phyloP scores from a whole-genome alignment of 2,797 vertebrate species.

The Parauchenoglanis ngamensis region DNA sequence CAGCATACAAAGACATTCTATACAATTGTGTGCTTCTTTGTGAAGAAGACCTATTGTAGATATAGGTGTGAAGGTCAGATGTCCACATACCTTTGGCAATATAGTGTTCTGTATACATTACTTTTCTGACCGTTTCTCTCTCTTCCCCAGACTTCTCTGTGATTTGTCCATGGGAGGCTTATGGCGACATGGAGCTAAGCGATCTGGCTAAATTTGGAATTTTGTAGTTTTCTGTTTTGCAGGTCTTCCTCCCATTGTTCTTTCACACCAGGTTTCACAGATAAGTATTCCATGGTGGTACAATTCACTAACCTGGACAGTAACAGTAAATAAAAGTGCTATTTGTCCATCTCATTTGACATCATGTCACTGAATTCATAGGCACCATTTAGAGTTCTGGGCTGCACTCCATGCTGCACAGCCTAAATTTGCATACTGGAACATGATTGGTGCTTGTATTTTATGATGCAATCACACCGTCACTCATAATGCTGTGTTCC shows the following conservation, averaged over 20 bases:
- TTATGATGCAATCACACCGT: neutral
- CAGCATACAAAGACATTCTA: neutral
- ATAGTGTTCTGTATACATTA: neutral
- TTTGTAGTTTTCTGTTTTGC: constrained; percentile 53
- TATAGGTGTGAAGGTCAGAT: neutral
- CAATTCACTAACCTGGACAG: neutral
- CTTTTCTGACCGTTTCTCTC: neutral
- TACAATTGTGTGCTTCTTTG: neutral
- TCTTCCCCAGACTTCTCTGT: constrained; percentile 67
- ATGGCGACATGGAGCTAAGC: constrained; percentile 70
- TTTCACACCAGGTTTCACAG: neutral
- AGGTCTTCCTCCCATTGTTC: neutral
- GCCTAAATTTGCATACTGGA: neutral
- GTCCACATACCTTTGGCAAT: neutral
- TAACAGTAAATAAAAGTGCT: neutral
- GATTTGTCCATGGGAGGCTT: constrained; percentile 73
- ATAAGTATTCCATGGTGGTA: neutral
- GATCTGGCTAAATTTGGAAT: constrained; percentile 71
- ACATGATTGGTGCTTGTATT: neutral
- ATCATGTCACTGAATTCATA: neutral
- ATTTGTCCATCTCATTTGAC: neutral
- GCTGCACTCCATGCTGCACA: neutral
- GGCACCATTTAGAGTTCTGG: neutral
- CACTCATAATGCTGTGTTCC: neutral
- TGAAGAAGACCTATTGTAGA: neutral